These are phyloP conservation scores for Ligdia adustata DNA, from an alignment of 2,888 invertebrate species.

Conservation along the genomic window DNA sequence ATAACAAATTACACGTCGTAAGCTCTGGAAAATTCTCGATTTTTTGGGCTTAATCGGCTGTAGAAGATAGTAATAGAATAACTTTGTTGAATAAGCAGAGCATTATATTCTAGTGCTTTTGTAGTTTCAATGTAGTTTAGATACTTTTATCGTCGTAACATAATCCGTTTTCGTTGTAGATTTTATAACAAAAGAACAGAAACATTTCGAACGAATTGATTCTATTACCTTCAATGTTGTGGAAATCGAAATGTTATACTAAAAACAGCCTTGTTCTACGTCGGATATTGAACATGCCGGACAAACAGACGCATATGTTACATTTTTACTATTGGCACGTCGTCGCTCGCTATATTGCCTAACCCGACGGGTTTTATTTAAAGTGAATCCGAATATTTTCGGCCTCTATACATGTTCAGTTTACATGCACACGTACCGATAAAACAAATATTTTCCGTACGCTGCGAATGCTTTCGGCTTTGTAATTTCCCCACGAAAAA, in stretches of 20 bases:
- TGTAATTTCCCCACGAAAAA: constrained; percentile 17
- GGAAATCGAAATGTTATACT: constrained; percentile 7
- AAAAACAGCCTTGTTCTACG: too few relatives aligned
- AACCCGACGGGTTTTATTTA: constrained; percentile 34
- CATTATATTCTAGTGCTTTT: too few relatives aligned
- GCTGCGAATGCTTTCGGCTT: constrained; percentile 27
- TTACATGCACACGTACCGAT: constrained; percentile 22
- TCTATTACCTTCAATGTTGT: background rate
- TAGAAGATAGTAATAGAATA: too few relatives aligned
- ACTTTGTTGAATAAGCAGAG: too few relatives aligned
- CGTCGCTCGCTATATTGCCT: constrained; percentile 31
- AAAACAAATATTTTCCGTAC: constrained; percentile 33
- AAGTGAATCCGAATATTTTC: constrained; percentile 29
- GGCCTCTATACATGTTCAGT: constrained; percentile 9
- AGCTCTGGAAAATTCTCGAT: too few relatives aligned
- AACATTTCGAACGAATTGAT: background rate
- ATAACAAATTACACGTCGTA: too few relatives aligned
- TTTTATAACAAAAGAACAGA: too few relatives aligned
- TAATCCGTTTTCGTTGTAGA: too few relatives aligned
- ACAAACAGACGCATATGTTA: constrained; percentile 32
- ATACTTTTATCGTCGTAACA: too few relatives aligned
- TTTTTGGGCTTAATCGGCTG: too few relatives aligned
- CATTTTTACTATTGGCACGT: constrained; percentile 32
- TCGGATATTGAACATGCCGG: constrained; percentile 28
- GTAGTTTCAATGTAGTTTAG: too few relatives aligned